Evolutionary conservation across 1,140 invertebrate species (phyloP), one percentile per base, ranked within the genome.

Genomic region (Schlechtendalia chinensis): DNA sequence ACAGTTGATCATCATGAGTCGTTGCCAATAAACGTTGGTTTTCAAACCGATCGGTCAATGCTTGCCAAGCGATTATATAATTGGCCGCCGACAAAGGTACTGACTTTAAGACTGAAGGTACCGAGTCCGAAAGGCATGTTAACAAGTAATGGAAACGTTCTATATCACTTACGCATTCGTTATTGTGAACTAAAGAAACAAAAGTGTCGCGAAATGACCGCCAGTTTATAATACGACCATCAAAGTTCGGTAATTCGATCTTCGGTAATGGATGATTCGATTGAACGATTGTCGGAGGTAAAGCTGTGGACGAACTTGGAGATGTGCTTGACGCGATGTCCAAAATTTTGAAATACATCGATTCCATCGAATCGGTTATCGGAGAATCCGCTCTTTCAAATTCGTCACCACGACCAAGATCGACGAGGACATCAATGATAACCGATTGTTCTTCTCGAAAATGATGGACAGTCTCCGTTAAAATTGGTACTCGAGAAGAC

Each of bases 141-240:
- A 71, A 50, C 14, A 71, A 24, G 22, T 29, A 47, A 71, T 71
- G 67, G 27, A 71, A 71, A 1, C 45, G 22, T 59, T 59, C 22
- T 12, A 27, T 59, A 14, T 59, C 24, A 3, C 22, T 19, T 11
- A 59, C 12, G 11, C 3, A 1, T 1, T 27, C 22, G 12, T 58
- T 58, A 1, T 22, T 12, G 10, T n/a, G 19, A 22, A 58, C n/a
- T n/a, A 58, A 58, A 6, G 54, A 58, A 11, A 22, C 11, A 22
- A 58, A 58, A n/a, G n/a, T 58, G n/a, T 58, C 54, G 16, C 54
- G 54, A 22, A 58, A 58, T 6, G 54, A 22, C 1, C 54, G n/a
- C 54, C 54, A 58, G 1, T 58, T n/a, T 17, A 54, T 17, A 17
- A 17, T 17, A n/a, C 5, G 17, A 5, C 53, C 16, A 17, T 54